Percentiles rank a stretch among this genome's conserved stretches.
Evolutionary conservation across 2,888 invertebrate species (phyloP).

Genomic region (Caenorhabditis macrosperma): DNA sequence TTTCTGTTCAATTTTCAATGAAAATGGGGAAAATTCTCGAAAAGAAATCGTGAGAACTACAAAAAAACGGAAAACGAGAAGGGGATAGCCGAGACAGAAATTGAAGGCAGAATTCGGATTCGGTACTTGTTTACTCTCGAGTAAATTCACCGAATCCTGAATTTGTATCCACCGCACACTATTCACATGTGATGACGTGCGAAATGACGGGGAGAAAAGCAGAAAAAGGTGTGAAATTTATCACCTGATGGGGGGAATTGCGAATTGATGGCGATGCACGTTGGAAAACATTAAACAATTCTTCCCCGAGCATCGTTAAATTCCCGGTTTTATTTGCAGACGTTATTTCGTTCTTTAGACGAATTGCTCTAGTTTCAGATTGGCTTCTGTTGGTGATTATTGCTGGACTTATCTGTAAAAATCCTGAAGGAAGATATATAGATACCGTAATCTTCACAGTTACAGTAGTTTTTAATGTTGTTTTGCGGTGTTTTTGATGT

Average conservation of each 20-base stretch:
- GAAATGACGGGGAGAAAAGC: slow-evolving; percentile 3
- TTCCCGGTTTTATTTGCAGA: slow-evolving; percentile 1
- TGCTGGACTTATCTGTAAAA: too few species aligned
- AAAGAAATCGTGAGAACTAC: background rate
- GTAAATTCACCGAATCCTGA: background rate
- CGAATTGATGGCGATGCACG: background rate
- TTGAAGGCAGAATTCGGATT: background rate
- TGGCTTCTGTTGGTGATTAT: too few species aligned
- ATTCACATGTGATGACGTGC: background rate
- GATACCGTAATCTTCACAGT: too few species aligned
- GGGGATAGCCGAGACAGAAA: too few species aligned
- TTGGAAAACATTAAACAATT: too few species aligned
- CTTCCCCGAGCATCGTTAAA: slow-evolving; percentile 38
- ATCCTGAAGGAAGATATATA: too few species aligned
- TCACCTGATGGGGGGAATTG: slow-evolving; percentile 37
- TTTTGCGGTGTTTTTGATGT: too few species aligned
- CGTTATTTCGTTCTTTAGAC: background rate
- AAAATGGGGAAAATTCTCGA: too few species aligned
- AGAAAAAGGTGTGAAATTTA: slow-evolving; percentile 48
- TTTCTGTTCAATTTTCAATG: too few species aligned
- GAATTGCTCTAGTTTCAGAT: slow-evolving; percentile 6
- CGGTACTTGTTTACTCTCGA: background rate
- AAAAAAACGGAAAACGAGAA: too few species aligned
- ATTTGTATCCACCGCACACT: too few species aligned
- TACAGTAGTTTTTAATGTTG: too few species aligned